Conservation (phyloP, 92 coral and sea anemone species). For the Porites evermanni region DNA sequence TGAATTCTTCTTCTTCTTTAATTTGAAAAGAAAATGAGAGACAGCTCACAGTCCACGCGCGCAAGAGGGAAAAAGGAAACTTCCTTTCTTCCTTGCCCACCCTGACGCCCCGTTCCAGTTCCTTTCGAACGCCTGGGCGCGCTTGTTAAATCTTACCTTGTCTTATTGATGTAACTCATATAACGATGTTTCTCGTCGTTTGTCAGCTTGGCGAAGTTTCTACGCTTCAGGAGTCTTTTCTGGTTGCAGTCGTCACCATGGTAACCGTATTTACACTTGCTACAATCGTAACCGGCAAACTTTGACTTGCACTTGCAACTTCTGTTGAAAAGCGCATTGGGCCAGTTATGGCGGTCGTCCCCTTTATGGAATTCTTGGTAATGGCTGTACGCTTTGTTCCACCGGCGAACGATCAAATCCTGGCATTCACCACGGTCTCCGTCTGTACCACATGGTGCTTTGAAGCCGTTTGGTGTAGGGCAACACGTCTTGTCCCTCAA, state of each 20-base stretch:
- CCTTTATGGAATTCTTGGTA: conserved; percentile 38
- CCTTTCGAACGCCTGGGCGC: too few relatives aligned
- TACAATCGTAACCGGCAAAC: conserved; percentile 78
- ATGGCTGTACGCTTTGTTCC: conserved; percentile 58
- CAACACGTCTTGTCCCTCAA: conserved; percentile 68
- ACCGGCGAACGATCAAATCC: conserved; percentile 49
- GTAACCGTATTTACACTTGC: conserved; percentile 82
- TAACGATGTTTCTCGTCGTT: conserved; percentile 64
- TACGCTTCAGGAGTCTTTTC: conserved; percentile 53
- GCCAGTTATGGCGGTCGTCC: conserved; percentile 83
- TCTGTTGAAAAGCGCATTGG: conserved; percentile 51
- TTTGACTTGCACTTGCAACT: conserved; percentile 60
- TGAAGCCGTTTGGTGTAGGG: conserved; percentile 71
- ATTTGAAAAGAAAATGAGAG: too few relatives aligned
- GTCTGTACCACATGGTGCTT: conserved; percentile 66
- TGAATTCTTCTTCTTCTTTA: too few relatives aligned
- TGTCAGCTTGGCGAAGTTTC: conserved; percentile 56
- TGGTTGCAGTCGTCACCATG: conserved; percentile 71
- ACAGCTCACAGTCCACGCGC: too few relatives aligned
- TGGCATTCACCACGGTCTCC: conserved; percentile 71
- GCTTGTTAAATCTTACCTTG: neutral
- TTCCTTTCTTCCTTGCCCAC: too few relatives aligned
- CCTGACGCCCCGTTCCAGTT: too few relatives aligned
- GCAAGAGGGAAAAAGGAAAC: too few relatives aligned
- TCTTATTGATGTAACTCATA: conserved; percentile 66